Percentiles rank a stretch among this genome's conserved stretches.
phyloP scores from a whole-genome alignment of 2,113 vertebrate species.

The Ploceus nigricollis region DNA sequence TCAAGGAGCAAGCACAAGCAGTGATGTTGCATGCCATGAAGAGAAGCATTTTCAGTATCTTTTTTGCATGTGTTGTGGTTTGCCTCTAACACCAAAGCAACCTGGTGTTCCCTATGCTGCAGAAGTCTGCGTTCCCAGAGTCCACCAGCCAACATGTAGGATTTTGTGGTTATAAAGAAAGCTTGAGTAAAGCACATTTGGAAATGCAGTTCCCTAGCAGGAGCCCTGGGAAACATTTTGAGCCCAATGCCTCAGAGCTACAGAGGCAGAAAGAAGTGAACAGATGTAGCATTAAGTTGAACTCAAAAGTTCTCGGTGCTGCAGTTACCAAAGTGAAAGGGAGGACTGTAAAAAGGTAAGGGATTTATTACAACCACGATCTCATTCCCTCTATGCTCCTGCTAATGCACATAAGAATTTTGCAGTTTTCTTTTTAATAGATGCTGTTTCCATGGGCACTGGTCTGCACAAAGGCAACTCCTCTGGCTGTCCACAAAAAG shows the following conservation, averaged over 20 bases:
- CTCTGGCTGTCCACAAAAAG: neutral
- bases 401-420: neutral
- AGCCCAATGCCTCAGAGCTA: conserved; percentile 8
- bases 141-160: rapidly evolving
- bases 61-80: neutral
- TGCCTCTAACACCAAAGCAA: neutral
- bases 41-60: neutral
- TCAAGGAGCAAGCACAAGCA: neutral
- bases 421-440: neutral
- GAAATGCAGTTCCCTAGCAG: neutral
- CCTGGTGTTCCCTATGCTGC: neutral
- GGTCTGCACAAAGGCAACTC: neutral
- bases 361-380: neutral
- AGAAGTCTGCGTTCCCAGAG: neutral
- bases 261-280: neutral
- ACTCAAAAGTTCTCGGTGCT: neutral
- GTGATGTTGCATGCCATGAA: neutral
- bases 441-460: conserved; percentile 56
- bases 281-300: conserved; percentile 34
- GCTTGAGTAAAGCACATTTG: neutral
- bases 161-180: neutral
- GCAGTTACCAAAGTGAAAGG: neutral
- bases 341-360: conserved; percentile 16
- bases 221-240: conserved; percentile 11
- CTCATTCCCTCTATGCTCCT: neutral